Evolutionary conservation across 1,140 invertebrate genomes (phyloP).

Genomic region (Tigriopus japonicus): DNA sequence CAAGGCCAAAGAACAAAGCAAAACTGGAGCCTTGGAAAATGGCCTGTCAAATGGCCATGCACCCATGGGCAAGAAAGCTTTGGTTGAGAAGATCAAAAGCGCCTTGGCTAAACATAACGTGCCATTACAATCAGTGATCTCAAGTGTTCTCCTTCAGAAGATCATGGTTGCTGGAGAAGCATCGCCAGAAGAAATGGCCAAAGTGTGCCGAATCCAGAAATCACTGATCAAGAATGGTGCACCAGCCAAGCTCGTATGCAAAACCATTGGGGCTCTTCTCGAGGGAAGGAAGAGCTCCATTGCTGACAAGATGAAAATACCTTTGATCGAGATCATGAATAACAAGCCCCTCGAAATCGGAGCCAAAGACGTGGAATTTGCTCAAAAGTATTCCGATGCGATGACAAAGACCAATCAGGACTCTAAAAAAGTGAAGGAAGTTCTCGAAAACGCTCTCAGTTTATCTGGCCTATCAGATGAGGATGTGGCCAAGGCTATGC

Average conservation of each 20-base stretch:
- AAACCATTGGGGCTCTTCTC: not conserved
- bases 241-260: not conserved
- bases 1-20: too few relatives aligned
- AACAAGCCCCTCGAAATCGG: not conserved
- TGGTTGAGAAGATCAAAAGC: not conserved
- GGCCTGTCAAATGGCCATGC: too few relatives aligned
- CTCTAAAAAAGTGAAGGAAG: not conserved
- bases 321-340: not conserved
- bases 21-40: too few relatives aligned
- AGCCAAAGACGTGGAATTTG: not conserved
- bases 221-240: not conserved
- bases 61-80: too few relatives aligned
- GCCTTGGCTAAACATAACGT: not conserved
- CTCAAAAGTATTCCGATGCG: not conserved
- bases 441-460: slow-evolving; percentile 5
- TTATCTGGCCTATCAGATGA: slow-evolving; percentile 1
- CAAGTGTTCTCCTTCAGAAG: not conserved
- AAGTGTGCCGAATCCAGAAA: not conserved
- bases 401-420: not conserved
- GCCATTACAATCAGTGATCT: not conserved
- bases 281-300: not conserved
- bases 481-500: slow-evolving; percentile 3
- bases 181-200: not conserved
- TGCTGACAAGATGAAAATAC: slow-evolving; percentile 1
- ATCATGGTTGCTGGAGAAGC: not conserved